Conservation (phyloP, 2,888 invertebrate genomes). For the Orthosia incerta region DNA sequence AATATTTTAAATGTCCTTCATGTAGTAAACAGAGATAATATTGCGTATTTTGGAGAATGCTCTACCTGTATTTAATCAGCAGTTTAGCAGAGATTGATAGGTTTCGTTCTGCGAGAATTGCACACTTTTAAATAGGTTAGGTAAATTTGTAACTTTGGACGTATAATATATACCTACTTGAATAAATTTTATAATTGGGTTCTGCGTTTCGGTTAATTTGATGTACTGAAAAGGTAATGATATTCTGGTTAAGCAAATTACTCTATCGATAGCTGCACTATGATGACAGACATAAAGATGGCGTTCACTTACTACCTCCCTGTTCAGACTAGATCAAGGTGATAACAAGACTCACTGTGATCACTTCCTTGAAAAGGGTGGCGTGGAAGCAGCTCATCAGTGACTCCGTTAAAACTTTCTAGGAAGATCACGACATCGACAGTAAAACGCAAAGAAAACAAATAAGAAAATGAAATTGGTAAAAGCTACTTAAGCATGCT, state of each 20-base stretch:
- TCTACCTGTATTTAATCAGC: constrained; percentile 25
- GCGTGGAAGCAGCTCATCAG: too few species aligned
- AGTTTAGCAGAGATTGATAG: constrained; percentile 30
- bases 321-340: background rate
- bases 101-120: constrained; percentile 31
- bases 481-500: background rate
- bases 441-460: background rate
- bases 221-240: constrained; percentile 24
- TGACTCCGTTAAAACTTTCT: background rate
- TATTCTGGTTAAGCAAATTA: background rate
- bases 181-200: constrained; percentile 13
- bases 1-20: background rate
- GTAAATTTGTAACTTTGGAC: constrained; percentile 25
- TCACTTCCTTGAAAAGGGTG: background rate
- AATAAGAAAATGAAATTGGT: background rate
- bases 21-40: constrained; percentile 5
- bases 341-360: background rate
- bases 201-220: constrained; percentile 19
- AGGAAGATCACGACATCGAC: background rate
- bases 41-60: constrained; percentile 27
- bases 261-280: background rate
- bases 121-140: constrained; percentile 44
- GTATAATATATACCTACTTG: constrained; percentile 10
- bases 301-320: background rate
- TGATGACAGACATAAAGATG: background rate